Conservation (phyloP, 2,113 vertebrate species). For the Amblyornis subalaris region DNA sequence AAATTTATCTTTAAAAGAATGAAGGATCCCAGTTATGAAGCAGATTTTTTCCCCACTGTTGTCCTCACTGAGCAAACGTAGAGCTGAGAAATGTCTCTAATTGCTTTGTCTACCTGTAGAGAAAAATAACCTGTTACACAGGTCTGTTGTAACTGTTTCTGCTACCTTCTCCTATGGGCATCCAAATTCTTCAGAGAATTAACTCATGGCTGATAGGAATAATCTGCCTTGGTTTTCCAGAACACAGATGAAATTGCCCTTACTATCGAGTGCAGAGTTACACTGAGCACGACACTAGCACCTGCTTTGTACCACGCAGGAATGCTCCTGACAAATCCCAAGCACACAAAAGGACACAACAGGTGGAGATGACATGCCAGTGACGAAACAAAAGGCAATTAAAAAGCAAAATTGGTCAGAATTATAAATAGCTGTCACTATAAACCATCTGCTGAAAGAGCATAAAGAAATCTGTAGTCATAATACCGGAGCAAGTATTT, state of each 20-base stretch:
- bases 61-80: neutral
- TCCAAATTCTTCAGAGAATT: neutral
- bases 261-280: neutral
- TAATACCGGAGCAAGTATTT: neutral
- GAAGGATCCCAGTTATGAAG: neutral
- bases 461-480: neutral
- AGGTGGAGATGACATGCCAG: neutral
- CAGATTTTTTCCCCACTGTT: neutral
- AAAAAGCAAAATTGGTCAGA: neutral
- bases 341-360: neutral
- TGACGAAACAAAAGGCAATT: neutral
- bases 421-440: neutral
- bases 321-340: neutral
- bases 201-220: neutral
- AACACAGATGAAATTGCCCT: neutral
- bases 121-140: neutral
- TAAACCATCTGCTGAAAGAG: neutral
- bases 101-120: neutral
- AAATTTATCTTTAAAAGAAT: neutral
- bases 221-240: neutral
- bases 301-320: neutral
- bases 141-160: neutral
- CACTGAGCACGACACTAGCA: rapidly evolving
- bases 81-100: neutral
- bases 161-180: neutral